Evolutionary conservation across 2,888 invertebrate genomes (phyloP), one percentile per base, ranked within the genome.

Genomic region (Mimachlamys varia): DNA sequence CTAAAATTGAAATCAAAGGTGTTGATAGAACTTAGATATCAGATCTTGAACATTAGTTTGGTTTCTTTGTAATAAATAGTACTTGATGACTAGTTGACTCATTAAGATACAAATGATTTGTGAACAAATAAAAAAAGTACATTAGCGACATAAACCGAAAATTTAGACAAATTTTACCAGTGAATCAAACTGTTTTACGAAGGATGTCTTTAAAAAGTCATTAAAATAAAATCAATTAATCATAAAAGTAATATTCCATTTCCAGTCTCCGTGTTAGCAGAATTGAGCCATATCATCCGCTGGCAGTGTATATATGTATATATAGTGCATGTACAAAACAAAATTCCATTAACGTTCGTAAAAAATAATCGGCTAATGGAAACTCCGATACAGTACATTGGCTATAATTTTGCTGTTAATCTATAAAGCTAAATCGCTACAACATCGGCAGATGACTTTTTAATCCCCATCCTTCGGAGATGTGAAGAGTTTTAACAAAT

Each of bases 181-280:
- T 33, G 76, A 27, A 76, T 22, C 62, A n/a, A 76, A 27, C 76
- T 33, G 33, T 33, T 76, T 76, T 12, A 0, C 0, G 76, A 33
- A 7, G 33, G 15, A 33, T 15, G 76, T 76, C 76, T 33, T 76
- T 76, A 76, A 76, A 76, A 7, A 13, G 33, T 76, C 76, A 76
- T 76, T 76, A 76, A 76, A 76, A 76, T 76, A 22, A 76, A 76
- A 33, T 76, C 27, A 76, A 76, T 76, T 76, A 76, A 76, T 76
- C 76, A 76, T 76, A 76, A 76, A 76, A 76, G 76, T 76, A 33
- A 76, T 33, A 33, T 33, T 76, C 12, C 33, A 10, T 22, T 27
- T 12, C 27, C 10, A 76, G 22, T 27, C 12, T 12, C 44, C 3
- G 7, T 44, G 3, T 44, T 44, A 44, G 44, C 15, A 76, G 0